phyloP scores from a whole-genome alignment of 1,140 invertebrate species.

The Scylla paramamosain region DNA sequence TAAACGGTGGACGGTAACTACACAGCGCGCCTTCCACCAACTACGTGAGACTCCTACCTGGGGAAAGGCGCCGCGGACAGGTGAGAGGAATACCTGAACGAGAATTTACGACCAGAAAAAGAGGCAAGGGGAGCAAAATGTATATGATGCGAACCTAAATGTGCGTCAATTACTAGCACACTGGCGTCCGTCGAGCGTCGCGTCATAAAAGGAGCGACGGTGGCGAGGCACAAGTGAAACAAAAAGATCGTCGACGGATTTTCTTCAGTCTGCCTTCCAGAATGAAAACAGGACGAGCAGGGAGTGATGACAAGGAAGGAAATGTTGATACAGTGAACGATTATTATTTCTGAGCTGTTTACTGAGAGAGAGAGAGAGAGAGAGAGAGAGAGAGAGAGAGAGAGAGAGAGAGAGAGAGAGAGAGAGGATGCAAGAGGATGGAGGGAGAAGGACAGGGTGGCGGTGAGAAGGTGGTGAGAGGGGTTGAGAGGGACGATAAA shows the following conservation, averaged over 20 bases:
- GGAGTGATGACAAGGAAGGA: neutral
- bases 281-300: neutral
- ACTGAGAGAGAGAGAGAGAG: conserved; percentile 57
- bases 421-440: neutral
- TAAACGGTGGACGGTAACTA: neutral
- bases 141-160: conserved; percentile 25
- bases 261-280: neutral
- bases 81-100: neutral
- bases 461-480: neutral
- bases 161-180: neutral
- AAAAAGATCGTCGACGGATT: neutral
- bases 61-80: neutral
- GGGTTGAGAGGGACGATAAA: neutral
- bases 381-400: conserved; percentile 31
- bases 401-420: conserved; percentile 42
- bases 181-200: neutral
- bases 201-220: neutral
- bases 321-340: neutral
- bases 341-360: conserved; percentile 24
- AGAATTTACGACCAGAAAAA: conserved; percentile 17
- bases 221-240: neutral
- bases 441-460: neutral
- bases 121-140: neutral
- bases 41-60: neutral
- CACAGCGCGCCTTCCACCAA: neutral